Base-by-base conservation (phyloP, 2,113 vertebrate genomes). In the Origma solitaria region DNA sequence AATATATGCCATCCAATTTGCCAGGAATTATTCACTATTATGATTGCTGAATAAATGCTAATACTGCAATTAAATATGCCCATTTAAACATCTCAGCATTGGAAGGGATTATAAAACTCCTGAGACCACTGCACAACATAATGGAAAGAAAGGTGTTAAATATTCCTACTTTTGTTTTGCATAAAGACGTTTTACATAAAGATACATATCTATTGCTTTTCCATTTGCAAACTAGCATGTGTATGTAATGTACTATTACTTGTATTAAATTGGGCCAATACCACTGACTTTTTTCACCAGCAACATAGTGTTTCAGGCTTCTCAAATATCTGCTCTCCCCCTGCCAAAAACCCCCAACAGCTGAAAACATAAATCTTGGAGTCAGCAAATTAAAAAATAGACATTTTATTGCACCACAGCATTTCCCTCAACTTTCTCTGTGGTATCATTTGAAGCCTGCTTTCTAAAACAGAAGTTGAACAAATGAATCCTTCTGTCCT, bases 401-500 rank as follows among this genome's bases (percentile, higher is more conserved):
- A 61, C 54, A 22, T 49, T 94, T 95, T 96, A 95, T 96, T 95
- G 72, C 31, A 93, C 68, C 66, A 53, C n/a, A 92, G 88, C 73
- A 60, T 95, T 97, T 94, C 83, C 50, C 80, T 82, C 57, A 23
- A 38, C 90, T 95, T 96, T 97, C 96, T 97, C 96, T 92, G 69
- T 84, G 72, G 94, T 97, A 95, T 97, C 95, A 97, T 98, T 97
- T 98, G 96, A 98, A 97, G 96, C 85, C 95, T 97, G 95, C 94
- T 96, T 98, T 98, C 97, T 95, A 95, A 98, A 98, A 97, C 98
- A 97, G 96, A 98, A 98, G 96, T 97, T 97, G 97, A 98, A 97
- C 98, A 98, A 98, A 98, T 98, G 98, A 98, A 98, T 98, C 97
- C 97, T 98, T 98, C 98, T 98, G 97, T 98, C 97, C 91, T 97